Percentiles rank a stretch among this genome's conserved stretches.
Conservation (phyloP, 1,140 invertebrate species). For the Ooceraea biroi region DNA sequence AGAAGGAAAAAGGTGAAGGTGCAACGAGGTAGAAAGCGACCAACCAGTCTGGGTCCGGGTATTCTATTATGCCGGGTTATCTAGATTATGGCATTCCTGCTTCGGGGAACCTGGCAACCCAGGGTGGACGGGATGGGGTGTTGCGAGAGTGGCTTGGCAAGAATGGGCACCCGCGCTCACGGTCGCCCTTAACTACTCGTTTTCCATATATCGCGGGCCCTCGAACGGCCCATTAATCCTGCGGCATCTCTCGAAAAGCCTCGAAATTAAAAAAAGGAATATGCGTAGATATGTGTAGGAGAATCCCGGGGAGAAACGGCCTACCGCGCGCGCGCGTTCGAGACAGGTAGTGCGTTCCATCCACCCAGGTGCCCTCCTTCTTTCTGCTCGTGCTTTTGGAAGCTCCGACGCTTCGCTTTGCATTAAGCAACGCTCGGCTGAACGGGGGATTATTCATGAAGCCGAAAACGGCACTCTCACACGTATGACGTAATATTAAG, state of each 20-base stretch:
- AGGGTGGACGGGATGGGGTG: conserved; percentile 71
- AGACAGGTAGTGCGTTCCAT: conserved; percentile 55
- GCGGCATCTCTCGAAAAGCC: conserved; percentile 56
- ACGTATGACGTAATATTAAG: background rate
- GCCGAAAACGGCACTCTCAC: background rate
- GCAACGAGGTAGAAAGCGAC: conserved; percentile 82
- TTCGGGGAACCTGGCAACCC: conserved; percentile 78
- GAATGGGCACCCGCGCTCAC: conserved; percentile 6
- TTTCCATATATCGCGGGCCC: conserved; percentile 37
- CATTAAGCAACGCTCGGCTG: conserved; percentile 11
- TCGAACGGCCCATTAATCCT: conserved; percentile 63
- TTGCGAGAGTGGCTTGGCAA: conserved; percentile 59
- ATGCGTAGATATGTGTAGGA: conserved; percentile 65
- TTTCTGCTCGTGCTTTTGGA: conserved; percentile 41
- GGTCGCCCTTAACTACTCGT: conserved; percentile 23
- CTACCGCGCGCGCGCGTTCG: conserved; percentile 5
- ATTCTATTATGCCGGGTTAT: conserved; percentile 85
- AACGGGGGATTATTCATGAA: conserved; percentile 12
- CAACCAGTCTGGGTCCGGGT: conserved; percentile 80
- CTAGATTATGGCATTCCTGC: conserved; percentile 85
- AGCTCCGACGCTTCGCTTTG: conserved; percentile 19
- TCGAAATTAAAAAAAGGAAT: conserved; percentile 80
- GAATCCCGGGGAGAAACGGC: conserved; percentile 36
- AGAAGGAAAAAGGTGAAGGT: conserved; percentile 79
- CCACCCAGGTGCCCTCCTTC: conserved; percentile 42